These are phyloP conservation scores for Prunella himalayana DNA, from an alignment of 2,113 vertebrate species.

Conservation along the genomic window DNA sequence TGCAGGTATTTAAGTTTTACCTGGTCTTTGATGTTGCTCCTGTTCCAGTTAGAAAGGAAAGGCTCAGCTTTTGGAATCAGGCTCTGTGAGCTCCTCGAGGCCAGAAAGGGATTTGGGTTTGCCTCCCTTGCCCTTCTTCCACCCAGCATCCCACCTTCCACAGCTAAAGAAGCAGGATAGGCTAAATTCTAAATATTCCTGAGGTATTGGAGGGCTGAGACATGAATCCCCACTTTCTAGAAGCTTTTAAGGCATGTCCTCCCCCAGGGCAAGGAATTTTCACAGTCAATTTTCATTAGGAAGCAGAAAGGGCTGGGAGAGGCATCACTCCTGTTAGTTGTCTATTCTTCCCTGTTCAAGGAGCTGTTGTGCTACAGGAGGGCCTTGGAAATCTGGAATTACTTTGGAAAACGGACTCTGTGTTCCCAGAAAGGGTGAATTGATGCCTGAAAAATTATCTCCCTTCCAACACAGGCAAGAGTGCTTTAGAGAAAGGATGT, in stretches of 20 bases:
- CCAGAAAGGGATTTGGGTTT: not conserved
- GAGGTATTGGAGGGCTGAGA: not conserved
- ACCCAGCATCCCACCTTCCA: not conserved
- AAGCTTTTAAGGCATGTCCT: not conserved
- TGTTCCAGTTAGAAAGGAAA: not conserved
- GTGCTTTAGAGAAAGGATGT: not conserved
- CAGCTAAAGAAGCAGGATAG: not conserved
- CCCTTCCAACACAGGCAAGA: not conserved
- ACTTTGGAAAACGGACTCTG: not conserved
- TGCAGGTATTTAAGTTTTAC: not conserved
- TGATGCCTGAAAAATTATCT: not conserved
- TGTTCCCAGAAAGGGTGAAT: not conserved
- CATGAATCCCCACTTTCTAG: not conserved
- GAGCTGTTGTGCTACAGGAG: not conserved
- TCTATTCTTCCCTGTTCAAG: not conserved
- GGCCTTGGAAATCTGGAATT: not conserved
- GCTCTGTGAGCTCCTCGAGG: fast-evolving
- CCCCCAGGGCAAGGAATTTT: not conserved
- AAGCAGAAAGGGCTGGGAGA: not conserved
- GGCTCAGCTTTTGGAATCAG: not conserved
- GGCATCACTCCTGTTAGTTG: fast-evolving
- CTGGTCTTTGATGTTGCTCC: not conserved
- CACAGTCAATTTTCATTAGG: fast-evolving
- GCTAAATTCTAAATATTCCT: not conserved
- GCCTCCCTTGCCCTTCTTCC: not conserved